Conservation (phyloP, 2,113 vertebrate genomes). For the Nothobranchius kuhntae region DNA sequence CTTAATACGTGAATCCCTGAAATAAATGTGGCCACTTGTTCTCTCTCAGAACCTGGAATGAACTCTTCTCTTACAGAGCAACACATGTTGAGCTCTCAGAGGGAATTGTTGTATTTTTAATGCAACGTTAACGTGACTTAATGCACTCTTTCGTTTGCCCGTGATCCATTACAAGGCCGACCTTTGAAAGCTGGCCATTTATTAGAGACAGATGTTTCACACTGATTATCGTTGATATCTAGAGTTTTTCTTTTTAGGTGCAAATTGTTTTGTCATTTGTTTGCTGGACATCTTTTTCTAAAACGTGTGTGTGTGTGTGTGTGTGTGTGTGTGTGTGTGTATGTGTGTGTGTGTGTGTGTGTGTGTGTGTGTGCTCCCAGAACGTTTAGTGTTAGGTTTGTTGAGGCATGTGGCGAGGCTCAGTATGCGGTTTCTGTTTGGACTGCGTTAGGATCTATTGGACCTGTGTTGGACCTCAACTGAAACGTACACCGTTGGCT, state of each 20-base stretch:
- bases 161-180: conserved; percentile 59
- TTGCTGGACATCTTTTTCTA: conserved; percentile 46
- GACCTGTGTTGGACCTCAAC: conserved; percentile 76
- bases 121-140: conserved; percentile 65
- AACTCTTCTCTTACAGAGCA: conserved; percentile 9
- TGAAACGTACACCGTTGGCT: conserved; percentile 79
- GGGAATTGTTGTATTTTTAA: conserved; percentile 59
- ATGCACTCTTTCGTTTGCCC: conserved; percentile 57
- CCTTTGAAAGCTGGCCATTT: conserved; percentile 57
- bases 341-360: too few relatives aligned
- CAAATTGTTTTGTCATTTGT: conserved; percentile 57
- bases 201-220: conserved; percentile 74
- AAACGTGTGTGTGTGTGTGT: conserved; percentile 15
- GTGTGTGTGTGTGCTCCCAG: conserved; percentile 39
- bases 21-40: conserved; percentile 45
- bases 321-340: too few relatives aligned
- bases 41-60: conserved; percentile 35
- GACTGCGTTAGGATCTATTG: conserved; percentile 73
- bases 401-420: conserved; percentile 74
- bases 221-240: conserved; percentile 64
- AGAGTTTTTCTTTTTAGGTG: conserved; percentile 41
- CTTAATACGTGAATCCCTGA: conserved; percentile 6
- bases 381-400: conserved; percentile 75
- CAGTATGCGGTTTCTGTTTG: conserved; percentile 77
- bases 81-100: conserved; percentile 44